Percentiles rank a stretch among this genome's conserved stretches.
Conservation (phyloP, 37 sponge, comb jelly and placozoan species). For the Petrosia ficiformis region DNA sequence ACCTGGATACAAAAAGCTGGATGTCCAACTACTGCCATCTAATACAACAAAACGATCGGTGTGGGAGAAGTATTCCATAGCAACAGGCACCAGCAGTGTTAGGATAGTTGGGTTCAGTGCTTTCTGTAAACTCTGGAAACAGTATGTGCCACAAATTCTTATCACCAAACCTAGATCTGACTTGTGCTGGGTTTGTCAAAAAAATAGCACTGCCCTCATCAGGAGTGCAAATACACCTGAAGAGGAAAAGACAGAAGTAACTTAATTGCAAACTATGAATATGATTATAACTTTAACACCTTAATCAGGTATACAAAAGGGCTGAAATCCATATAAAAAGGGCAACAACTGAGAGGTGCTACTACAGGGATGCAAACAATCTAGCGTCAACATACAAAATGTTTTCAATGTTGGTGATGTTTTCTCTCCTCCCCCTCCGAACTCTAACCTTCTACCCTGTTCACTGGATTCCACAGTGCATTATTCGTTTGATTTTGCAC, state of each 20-base stretch:
- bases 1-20: constrained; percentile 8
- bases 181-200: constrained; percentile 65
- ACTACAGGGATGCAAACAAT: constrained; percentile 7
- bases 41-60: background rate
- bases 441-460: background rate
- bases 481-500: constrained; percentile 55
- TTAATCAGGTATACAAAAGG: background rate
- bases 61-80: background rate
- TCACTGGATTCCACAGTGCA: constrained; percentile 13
- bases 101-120: background rate
- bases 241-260: constrained; percentile 30
- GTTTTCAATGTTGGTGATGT: background rate
- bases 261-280: background rate
- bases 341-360: constrained; percentile 24
- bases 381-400: background rate
- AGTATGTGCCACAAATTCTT: constrained; percentile 30
- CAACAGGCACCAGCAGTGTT: background rate
- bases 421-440: constrained; percentile 10
- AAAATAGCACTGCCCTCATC: constrained; percentile 38
- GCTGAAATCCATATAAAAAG: constrained; percentile 29
- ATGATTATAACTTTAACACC: background rate
- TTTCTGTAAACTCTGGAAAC: constrained; percentile 33
- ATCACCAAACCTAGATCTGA: constrained; percentile 51
- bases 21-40: constrained; percentile 30
- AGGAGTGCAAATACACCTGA: constrained; percentile 34